Evolutionary conservation across 2,113 vertebrate species (phyloP).

Genomic region (Ochotona princeps): DNA sequence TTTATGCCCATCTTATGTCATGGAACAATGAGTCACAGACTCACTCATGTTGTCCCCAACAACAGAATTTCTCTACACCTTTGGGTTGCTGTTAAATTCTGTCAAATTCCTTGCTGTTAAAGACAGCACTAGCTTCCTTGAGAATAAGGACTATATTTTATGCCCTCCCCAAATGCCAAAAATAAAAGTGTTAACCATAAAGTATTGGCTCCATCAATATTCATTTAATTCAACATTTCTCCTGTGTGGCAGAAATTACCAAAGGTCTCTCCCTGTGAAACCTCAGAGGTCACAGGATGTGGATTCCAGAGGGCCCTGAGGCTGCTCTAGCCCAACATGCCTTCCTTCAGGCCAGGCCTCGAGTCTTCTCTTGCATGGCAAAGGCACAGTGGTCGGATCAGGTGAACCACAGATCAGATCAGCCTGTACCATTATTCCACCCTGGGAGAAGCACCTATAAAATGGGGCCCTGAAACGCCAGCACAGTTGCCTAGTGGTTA

Average conservation of each 20-base stretch:
- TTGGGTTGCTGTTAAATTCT: background rate
- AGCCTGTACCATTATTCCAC: too few relatives aligned
- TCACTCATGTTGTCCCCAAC: background rate
- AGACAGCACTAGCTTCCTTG: background rate
- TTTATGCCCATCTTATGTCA: background rate
- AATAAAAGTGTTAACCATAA: background rate
- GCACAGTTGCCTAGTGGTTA: too few relatives aligned
- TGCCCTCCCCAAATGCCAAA: background rate
- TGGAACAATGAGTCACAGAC: background rate
- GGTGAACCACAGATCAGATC: background rate
- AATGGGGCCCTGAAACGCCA: background rate
- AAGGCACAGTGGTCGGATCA: background rate
- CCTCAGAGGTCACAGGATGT: too few relatives aligned
- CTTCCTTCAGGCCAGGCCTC: background rate
- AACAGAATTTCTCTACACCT: background rate
- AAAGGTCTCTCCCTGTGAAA: too few relatives aligned
- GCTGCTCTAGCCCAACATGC: background rate
- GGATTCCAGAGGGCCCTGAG: accelerated
- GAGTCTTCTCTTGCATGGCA: too few relatives aligned
- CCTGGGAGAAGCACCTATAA: too few relatives aligned
- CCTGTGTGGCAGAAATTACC: background rate
- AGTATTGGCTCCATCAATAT: background rate
- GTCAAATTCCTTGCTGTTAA: background rate
- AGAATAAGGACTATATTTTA: background rate
- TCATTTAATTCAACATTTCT: background rate